Conservation (phyloP, 1,140 invertebrate species). For the Drosophila takahashii region DNA sequence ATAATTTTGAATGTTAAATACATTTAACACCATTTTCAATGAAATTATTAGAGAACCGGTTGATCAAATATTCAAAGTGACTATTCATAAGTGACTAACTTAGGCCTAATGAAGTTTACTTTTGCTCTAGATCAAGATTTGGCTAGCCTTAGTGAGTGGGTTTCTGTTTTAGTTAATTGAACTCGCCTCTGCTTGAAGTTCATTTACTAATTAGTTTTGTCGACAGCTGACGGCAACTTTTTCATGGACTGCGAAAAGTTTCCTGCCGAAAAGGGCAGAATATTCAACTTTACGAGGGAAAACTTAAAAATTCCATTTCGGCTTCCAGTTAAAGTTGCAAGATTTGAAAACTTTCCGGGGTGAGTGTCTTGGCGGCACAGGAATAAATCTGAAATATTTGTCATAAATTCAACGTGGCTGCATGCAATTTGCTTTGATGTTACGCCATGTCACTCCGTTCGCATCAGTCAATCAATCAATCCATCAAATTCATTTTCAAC, state of each 20-base stretch:
- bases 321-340: background rate
- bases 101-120: conserved; percentile 5
- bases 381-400: background rate
- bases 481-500: conserved; percentile 24
- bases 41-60: conserved; percentile 31
- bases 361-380: background rate
- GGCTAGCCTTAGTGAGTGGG: no score
- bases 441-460: conserved; percentile 6
- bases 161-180: background rate
- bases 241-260: conserved; percentile 3
- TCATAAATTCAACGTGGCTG: conserved; percentile 10
- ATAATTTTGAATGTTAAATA: conserved; percentile 11
- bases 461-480: conserved; percentile 44
- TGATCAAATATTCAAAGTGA: conserved; percentile 24
- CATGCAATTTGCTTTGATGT: conserved; percentile 15
- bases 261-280: background rate
- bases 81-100: background rate
- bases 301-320: conserved; percentile 18
- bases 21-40: conserved; percentile 43
- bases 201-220: conserved; percentile 19
- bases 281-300: background rate
- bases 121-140: background rate
- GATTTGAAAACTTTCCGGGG: conserved; percentile 5
- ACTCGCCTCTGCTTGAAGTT: background rate
- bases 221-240: conserved; percentile 6